Base-by-base conservation (phyloP, 1,140 invertebrate genomes). In the Drosophila fuyamai region DNA sequence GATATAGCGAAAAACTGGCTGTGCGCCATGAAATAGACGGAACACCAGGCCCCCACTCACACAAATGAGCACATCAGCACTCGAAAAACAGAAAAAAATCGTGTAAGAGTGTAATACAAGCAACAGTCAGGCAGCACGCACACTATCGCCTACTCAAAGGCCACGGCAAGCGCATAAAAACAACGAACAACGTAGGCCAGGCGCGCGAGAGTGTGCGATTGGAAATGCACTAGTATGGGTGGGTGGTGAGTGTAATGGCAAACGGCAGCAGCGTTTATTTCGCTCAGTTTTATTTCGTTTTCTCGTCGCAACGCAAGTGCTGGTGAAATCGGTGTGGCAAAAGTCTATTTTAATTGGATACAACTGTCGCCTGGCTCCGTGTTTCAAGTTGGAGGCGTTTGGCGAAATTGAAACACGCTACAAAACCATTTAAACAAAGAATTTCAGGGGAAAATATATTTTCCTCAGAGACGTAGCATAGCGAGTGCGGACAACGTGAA, bases 1-100 rank as follows among this genome's bases (percentile, higher is more conserved):
- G 61, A 67, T 59, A 83, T 61, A 82, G 66, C 66, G 82, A 75
- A 89, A 89, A 89, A 89, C 84, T 89, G 84, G 84, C 84, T 89
- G 61, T 80, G 61, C 79, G 84, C 84, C 84, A 89, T 84, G 63
- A 89, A 74, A 79, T 67, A 76, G 65, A 81, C 81, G 73, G 63
- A 63, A 65, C 60, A 74, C 81, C 82, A 76, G 53, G 48, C 75
- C 47, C 51, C 59, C 58, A 86, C 82, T 18, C 60, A 79, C 48
- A 70, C 78, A n/a, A 7, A 50, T 5, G 40, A 68, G 13, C 78
- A n/a, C 48, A 51, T 5, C 43, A 72, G 13, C 51, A 27, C 54
- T 48, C 61, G 44, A 67, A 54, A 74, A 76, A 72, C 55, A 54
- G 81, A 35, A 61, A 83, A 43, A 65, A 75, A 75, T 47, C 40